Conservation (phyloP, 2,888 invertebrate genomes). For the Craniophora ligustri region DNA sequence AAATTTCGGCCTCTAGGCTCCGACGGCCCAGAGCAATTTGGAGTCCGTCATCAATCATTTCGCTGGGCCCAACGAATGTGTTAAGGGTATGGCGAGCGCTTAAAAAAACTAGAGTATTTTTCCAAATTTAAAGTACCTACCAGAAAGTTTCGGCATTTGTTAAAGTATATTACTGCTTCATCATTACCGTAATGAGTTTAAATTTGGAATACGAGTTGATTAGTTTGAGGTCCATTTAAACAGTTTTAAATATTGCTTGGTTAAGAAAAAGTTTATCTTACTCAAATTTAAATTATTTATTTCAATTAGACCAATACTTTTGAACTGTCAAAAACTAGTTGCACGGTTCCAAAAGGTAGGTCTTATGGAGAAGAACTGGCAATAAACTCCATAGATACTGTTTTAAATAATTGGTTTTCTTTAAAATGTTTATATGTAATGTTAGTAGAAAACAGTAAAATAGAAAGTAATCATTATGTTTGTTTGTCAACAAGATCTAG, state of each 20-base stretch:
- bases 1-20: constrained; percentile 49
- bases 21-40: constrained; percentile 55
- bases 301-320: too few relatives aligned
- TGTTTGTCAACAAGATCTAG: too few relatives aligned
- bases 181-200: constrained; percentile 29
- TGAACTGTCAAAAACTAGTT: too few relatives aligned
- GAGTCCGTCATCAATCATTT: constrained; percentile 62
- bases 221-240: neutral
- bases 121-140: constrained; percentile 4
- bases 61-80: constrained; percentile 39
- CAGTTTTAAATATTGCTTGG: neutral
- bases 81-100: constrained; percentile 37
- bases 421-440: too few relatives aligned
- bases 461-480: too few relatives aligned
- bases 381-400: too few relatives aligned
- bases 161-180: constrained; percentile 9
- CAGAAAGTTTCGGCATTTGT: constrained; percentile 6
- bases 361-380: too few relatives aligned
- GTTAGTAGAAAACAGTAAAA: too few relatives aligned
- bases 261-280: too few relatives aligned
- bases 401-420: too few relatives aligned
- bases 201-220: constrained; percentile 29
- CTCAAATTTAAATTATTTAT: too few relatives aligned
- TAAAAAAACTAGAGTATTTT: constrained; percentile 8
- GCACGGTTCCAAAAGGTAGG: too few relatives aligned